Evolutionary conservation across 64 coral and sea anemone genomes (phyloP), one percentile per base, ranked within the genome.

Genomic region (Hydrozoanthus tunicans): DNA sequence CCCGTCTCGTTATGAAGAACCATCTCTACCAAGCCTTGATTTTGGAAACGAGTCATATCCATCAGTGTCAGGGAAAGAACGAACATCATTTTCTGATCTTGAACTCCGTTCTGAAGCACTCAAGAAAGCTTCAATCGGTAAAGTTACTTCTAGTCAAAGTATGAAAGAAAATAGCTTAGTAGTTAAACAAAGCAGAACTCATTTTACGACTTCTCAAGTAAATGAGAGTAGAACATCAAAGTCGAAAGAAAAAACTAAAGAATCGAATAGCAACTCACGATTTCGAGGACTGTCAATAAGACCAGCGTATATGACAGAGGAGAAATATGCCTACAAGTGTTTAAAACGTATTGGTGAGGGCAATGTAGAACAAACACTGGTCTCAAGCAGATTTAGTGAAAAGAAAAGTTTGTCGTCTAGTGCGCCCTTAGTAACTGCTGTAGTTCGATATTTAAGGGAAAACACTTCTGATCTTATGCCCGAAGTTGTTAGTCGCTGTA

Each of bases 381-480:
- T 97, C 2, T 8, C 82, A 20, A 5, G 17, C 7, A 89, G 92
- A 83, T 81, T 97, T 53, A 77, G 77, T 5, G 82, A 62, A 25
- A 72, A 61, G 11, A 89, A 58, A 51, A 88, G 88, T 56, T 32
- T 97, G n/a, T 97, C 95, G 0, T 86, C 82, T n/a, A 81, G 78
- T 43, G 77, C 64, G 10, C 89, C 92, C 5, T 20, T 97, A 53
- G 83, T 59, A 10, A 54, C 90, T 51, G 90, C 92, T n/a, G 62
- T 97, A 56, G 23, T 92, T 63, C 64, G 62, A 62, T 97, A 83
- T 79, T 80, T 94, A 23, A 90, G 78, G 60, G 6, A 82, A 53
- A 54, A 79, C 11, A 77, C 66, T 8, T 82, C 88, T 26, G 95
- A 97, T 26, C 7, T 94, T 17, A 85, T 82, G 25, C 69, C 78